These are phyloP conservation scores for Catostomus latipinnis DNA, from an alignment of 2,797 vertebrate species.

Conservation along the genomic window DNA sequence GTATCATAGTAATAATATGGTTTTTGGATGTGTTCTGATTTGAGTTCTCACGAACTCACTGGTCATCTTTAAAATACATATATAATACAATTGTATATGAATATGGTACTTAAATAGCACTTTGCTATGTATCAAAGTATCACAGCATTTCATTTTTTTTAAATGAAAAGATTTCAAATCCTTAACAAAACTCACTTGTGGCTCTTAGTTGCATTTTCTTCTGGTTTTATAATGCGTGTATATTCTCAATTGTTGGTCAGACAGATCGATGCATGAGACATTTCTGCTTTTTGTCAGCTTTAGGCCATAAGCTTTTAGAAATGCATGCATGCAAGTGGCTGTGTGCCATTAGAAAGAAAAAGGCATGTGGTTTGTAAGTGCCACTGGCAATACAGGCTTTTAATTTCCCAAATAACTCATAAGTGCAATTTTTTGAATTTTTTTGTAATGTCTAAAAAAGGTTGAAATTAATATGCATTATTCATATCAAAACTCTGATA, in stretches of 20 bases:
- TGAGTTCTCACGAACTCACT: too few relatives aligned
- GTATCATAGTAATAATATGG: too few relatives aligned
- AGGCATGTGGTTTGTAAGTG: neutral
- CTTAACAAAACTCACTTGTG: constrained; percentile 17
- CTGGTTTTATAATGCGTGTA: neutral
- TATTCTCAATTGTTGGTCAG: constrained; percentile 15
- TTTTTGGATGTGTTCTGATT: too few relatives aligned
- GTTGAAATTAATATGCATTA: neutral
- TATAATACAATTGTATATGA: too few relatives aligned
- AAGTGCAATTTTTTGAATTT: neutral
- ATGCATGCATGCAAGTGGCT: constrained; percentile 22
- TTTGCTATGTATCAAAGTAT: too few relatives aligned
- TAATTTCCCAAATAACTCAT: too few relatives aligned
- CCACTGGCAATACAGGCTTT: too few relatives aligned
- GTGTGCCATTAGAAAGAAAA: neutral
- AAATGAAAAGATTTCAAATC: neutral
- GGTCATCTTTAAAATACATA: too few relatives aligned
- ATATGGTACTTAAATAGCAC: too few relatives aligned
- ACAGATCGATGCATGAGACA: neutral
- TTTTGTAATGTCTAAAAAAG: too few relatives aligned
- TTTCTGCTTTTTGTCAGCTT: constrained; percentile 50
- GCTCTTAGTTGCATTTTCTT: constrained; percentile 19
- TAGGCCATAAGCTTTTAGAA: constrained; percentile 58
- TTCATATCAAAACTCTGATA: neutral
- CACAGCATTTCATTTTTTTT: too few relatives aligned